A percentile compares a stretch with the other conserved stretches of the same genome.
Evolutionary conservation across 2,797 vertebrate species (phyloP).

Genomic region (Xenentodon cancila): DNA sequence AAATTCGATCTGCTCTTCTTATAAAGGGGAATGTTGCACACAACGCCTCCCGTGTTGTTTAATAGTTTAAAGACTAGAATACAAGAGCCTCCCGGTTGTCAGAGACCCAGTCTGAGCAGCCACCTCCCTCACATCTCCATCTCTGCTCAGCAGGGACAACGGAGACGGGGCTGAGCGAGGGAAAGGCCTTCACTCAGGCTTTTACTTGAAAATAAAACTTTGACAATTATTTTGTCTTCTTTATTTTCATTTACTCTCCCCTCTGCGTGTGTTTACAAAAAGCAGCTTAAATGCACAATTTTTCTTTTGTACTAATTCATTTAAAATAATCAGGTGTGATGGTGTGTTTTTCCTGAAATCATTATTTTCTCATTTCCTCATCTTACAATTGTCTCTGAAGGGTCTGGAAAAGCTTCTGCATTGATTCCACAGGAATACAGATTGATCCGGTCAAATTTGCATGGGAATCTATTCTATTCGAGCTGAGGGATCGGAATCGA

Average conservation of each 20-base stretch:
- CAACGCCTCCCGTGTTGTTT: conserved; percentile 57
- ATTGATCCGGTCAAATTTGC: conserved; percentile 76
- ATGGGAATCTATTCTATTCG: conserved; percentile 74
- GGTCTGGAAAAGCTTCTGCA: conserved; percentile 56
- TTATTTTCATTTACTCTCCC: not conserved
- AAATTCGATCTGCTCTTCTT: too few species aligned
- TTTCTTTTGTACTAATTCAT: not conserved
- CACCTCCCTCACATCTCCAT: conserved; percentile 73
- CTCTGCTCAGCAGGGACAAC: conserved; percentile 52
- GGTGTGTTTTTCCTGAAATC: conserved; percentile 23
- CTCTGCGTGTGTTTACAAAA: not conserved
- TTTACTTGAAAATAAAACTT: conserved; percentile 24
- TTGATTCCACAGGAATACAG: conserved; percentile 50
- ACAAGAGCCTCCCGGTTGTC: conserved; percentile 74
- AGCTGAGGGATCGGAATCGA: conserved; percentile 72
- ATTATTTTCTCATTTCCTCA: conserved; percentile 51
- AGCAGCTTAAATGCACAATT: not conserved
- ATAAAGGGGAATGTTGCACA: too few species aligned
- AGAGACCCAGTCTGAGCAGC: conserved; percentile 63
- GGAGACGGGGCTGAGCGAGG: conserved; percentile 33
- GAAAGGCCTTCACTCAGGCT: conserved; percentile 15
- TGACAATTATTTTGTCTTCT: not conserved
- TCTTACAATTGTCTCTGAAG: conserved; percentile 43
- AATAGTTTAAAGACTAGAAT: conserved; percentile 82
- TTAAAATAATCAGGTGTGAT: conserved; percentile 33